A percentile compares a stretch with the other conserved stretches of the same genome.
Evolutionary conservation across 2,797 vertebrate species (phyloP).

Genomic region (Coluber constrictor): DNA sequence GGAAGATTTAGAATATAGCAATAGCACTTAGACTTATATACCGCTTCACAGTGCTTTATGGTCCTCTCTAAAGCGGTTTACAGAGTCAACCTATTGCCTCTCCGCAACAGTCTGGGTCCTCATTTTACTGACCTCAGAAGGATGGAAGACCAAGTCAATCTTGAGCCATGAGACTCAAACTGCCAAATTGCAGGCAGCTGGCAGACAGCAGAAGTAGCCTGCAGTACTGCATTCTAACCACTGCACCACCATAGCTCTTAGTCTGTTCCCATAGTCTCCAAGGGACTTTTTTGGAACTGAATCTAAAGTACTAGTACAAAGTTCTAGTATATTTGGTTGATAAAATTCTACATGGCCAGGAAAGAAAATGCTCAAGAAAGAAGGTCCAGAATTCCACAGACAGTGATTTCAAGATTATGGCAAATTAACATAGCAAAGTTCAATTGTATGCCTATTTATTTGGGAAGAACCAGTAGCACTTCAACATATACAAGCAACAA

Average conservation of each 20-base stretch:
- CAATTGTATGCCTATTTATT: neutral
- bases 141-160: too few relatives aligned
- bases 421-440: neutral
- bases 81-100: too few relatives aligned
- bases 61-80: too few relatives aligned
- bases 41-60: too few relatives aligned
- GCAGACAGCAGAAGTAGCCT: too few relatives aligned
- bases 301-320: neutral
- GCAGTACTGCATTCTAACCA: too few relatives aligned
- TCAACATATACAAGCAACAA: neutral
- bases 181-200: too few relatives aligned
- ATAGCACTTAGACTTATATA: too few relatives aligned
- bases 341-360: neutral
- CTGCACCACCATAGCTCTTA: too few relatives aligned
- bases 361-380: neutral
- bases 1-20: constrained; percentile 56
- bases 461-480: neutral
- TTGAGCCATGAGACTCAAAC: too few relatives aligned
- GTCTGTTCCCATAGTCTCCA: neutral
- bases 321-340: neutral
- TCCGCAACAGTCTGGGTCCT: too few relatives aligned
- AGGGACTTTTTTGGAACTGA: neutral
- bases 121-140: too few relatives aligned
- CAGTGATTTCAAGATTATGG: neutral
- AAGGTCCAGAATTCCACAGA: neutral